These are phyloP conservation scores for Meteorus colon DNA, from an alignment of 2,888 invertebrate genomes.

Conservation along the genomic window DNA sequence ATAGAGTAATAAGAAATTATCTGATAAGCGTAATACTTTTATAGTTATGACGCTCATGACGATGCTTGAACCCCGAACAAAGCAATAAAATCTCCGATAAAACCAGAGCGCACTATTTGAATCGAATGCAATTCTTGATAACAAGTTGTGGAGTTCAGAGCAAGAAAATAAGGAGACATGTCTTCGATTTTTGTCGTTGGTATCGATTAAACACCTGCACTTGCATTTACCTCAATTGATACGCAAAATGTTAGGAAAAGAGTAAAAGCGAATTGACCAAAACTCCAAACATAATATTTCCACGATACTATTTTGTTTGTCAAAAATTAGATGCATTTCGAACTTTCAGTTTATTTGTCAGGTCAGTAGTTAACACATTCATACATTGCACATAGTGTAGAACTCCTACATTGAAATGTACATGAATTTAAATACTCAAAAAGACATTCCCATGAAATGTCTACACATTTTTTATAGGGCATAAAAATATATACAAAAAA, in stretches of 20 bases:
- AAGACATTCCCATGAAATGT: background rate
- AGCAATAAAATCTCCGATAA: slow-evolving; percentile 31
- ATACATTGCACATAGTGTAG: too few relatives aligned
- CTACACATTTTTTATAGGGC: background rate
- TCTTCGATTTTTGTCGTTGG: background rate
- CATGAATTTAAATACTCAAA: background rate
- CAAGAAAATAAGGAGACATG: background rate
- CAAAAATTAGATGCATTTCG: background rate
- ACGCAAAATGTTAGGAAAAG: too few relatives aligned
- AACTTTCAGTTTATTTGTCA: background rate
- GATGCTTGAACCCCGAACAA: slow-evolving; percentile 7
- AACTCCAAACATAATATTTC: background rate
- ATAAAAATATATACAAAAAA: background rate
- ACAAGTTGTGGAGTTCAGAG: background rate
- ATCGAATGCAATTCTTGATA: slow-evolving; percentile 22
- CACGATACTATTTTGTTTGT: background rate
- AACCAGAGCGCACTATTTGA: slow-evolving; percentile 19
- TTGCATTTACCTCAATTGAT: too few relatives aligned
- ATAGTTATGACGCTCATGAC: slow-evolving; percentile 24
- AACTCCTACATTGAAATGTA: too few relatives aligned
- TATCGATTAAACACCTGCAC: background rate
- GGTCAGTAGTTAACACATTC: too few relatives aligned
- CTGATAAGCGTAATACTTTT: slow-evolving; percentile 31
- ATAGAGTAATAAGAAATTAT: slow-evolving; percentile 12
- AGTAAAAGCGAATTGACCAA: background rate